phyloP scores from a whole-genome alignment of 1,140 invertebrate species.

The Mesaphorura yosii region DNA sequence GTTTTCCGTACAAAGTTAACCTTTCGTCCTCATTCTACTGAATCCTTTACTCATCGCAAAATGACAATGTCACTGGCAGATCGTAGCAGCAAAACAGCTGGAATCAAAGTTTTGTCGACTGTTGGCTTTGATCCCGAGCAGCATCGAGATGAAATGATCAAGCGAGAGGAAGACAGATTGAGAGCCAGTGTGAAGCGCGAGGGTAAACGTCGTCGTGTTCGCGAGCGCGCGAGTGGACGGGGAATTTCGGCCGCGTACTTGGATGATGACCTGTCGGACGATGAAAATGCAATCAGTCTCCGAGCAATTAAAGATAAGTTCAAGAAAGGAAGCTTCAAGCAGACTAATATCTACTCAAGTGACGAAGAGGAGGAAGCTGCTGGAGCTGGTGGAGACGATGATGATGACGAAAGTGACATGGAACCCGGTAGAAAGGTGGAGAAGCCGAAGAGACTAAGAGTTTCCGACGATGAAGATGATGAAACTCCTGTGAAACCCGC shows the following conservation, averaged over 20 bases:
- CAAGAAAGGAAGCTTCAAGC: conserved; percentile 51
- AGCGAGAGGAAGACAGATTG: conserved; percentile 91
- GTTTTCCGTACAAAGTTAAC: conserved; percentile 93
- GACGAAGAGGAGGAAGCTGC: conserved; percentile 65
- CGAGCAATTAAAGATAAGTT: conserved; percentile 91
- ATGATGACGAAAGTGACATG: conserved; percentile 22
- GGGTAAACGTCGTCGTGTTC: conserved; percentile 49
- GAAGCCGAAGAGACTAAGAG: conserved; percentile 44
- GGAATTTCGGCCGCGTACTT: conserved; percentile 49
- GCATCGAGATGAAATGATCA: conserved; percentile 76
- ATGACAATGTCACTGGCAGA: conserved; percentile 96
- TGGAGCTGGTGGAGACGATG: conserved; percentile 46
- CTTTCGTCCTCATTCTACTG: conserved; percentile 94
- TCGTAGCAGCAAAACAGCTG: conserved; percentile 86
- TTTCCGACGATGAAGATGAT: conserved; percentile 50
- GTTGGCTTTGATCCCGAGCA: conserved; percentile 89
- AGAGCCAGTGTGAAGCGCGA: conserved; percentile 66
- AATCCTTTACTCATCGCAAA: conserved; percentile 96
- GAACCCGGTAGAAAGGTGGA: conserved; percentile 37
- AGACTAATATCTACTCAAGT: conserved; percentile 67
- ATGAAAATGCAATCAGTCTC: conserved; percentile 75
- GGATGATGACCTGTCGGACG: conserved; percentile 71
- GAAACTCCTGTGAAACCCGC: too few species aligned
- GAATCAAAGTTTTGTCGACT: conserved; percentile 85
- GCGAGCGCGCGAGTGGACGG: conserved; percentile 47